These are phyloP conservation scores for Epinotia ramella DNA, from an alignment of 2,888 invertebrate species.

Conservation along the genomic window DNA sequence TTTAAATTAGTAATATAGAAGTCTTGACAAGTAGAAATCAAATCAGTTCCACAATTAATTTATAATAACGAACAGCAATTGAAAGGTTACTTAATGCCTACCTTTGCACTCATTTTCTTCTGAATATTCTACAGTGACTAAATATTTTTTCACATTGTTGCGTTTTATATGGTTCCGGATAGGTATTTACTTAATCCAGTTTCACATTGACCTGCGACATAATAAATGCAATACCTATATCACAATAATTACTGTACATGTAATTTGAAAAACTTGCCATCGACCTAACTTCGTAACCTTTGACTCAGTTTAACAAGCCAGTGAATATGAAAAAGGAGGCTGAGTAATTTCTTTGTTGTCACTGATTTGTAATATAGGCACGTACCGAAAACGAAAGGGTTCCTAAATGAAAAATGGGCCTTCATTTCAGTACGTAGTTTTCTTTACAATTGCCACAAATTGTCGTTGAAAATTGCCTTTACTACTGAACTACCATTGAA, in stretches of 20 bases:
- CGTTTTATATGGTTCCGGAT: slow-evolving; percentile 32
- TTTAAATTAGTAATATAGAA: neutral
- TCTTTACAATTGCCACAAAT: slow-evolving; percentile 17
- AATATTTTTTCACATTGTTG: neutral
- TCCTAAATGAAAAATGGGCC: slow-evolving; percentile 6
- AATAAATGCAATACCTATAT: slow-evolving; percentile 35
- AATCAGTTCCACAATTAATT: neutral
- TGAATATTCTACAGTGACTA: slow-evolving; percentile 23
- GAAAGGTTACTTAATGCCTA: neutral
- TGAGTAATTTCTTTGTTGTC: neutral
- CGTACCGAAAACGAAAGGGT: slow-evolving; percentile 6
- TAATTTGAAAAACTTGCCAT: slow-evolving; percentile 30
- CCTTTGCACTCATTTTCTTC: slow-evolving; percentile 38
- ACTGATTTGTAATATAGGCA: neutral
- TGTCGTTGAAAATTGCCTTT: slow-evolving; percentile 15
- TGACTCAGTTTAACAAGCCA: slow-evolving; percentile 25
- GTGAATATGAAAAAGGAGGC: slow-evolving; percentile 1
- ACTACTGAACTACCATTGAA: slow-evolving; percentile 25
- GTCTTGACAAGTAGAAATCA: neutral
- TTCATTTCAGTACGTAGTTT: neutral
- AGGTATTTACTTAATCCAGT: slow-evolving; percentile 32
- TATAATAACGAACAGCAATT: neutral
- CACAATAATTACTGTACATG: slow-evolving; percentile 38
- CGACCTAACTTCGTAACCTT: slow-evolving; percentile 41
- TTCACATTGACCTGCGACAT: slow-evolving; percentile 34